A percentile compares a stretch with the other conserved stretches of the same genome.
These are phyloP conservation scores for Laticauda laticaudata DNA, from an alignment of 2,113 vertebrate genomes.

Conservation along the genomic window DNA sequence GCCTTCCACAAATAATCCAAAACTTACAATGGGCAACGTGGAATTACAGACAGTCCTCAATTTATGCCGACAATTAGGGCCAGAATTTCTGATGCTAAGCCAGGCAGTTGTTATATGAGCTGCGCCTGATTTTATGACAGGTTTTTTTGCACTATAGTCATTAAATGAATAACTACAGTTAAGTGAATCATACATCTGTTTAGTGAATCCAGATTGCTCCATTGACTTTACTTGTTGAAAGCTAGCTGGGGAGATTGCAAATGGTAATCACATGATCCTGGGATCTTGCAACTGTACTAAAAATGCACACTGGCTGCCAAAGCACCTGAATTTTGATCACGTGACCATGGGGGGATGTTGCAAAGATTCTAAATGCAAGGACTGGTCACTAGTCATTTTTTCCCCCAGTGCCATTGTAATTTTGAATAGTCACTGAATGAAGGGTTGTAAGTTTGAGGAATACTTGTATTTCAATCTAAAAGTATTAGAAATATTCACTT, in stretches of 20 bases:
- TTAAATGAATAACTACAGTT: not conserved
- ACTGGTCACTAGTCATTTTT: not conserved
- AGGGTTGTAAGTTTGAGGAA: not conserved
- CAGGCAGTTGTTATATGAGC: not conserved
- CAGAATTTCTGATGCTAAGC: not conserved
- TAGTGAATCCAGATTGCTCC: not conserved
- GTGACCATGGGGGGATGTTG: not conserved
- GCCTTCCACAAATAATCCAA: not conserved
- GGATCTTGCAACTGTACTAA: not conserved
- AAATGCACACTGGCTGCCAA: not conserved
- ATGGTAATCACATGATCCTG: not conserved
- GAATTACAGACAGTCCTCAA: not conserved
- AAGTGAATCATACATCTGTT: not conserved
- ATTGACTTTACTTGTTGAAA: not conserved
- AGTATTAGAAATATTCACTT: not conserved
- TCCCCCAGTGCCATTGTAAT: not conserved
- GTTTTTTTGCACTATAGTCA: not conserved
- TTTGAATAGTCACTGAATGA: not conserved
- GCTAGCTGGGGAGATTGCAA: not conserved
- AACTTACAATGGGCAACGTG: not conserved
- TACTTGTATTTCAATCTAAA: not conserved
- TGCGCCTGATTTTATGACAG: not conserved
- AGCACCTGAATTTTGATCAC: not conserved
- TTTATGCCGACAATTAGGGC: not conserved
- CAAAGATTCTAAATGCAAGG: not conserved